These are phyloP conservation scores for Drosophila limbata DNA, from an alignment of 2,888 invertebrate species.

Conservation along the genomic window DNA sequence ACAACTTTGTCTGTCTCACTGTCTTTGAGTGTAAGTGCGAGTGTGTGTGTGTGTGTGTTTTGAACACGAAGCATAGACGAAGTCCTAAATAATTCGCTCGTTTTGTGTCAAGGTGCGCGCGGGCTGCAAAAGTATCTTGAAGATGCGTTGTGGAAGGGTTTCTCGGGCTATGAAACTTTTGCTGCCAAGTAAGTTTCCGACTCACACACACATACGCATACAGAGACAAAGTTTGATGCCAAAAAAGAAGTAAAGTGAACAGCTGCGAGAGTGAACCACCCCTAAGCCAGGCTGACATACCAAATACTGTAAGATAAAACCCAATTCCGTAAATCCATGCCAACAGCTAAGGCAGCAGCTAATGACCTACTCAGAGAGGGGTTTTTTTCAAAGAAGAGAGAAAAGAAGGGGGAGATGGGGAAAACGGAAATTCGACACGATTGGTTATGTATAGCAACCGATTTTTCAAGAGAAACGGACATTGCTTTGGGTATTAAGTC, in stretches of 20 bases:
- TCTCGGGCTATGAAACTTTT: constrained; percentile 64
- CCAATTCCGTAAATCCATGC: constrained; percentile 66
- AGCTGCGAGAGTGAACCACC: constrained; percentile 65
- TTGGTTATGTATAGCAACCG: constrained; percentile 23
- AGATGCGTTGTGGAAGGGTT: constrained; percentile 73
- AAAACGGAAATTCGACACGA: constrained; percentile 10
- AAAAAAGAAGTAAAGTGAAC: constrained; percentile 49
- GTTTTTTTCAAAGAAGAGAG: neutral
- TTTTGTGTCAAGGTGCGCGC: constrained; percentile 72
- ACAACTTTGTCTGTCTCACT: constrained; percentile 37
- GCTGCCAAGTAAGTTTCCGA: constrained; percentile 72
- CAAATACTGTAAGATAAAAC: constrained; percentile 57
- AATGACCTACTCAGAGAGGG: constrained; percentile 25
- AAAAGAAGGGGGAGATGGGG: neutral
- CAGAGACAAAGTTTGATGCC: constrained; percentile 47
- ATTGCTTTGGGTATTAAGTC: constrained; percentile 67
- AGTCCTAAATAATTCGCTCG: constrained; percentile 58
- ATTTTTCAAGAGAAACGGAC: constrained; percentile 53
- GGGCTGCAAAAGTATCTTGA: constrained; percentile 61
- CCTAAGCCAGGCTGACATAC: constrained; percentile 52
- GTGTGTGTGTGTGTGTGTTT: constrained; percentile 16
- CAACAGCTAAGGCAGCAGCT: constrained; percentile 24
- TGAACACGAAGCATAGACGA: constrained; percentile 68
- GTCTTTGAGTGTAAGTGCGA: constrained; percentile 8
- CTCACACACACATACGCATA: constrained; percentile 31